Evolutionary conservation across 2,113 vertebrate genomes (phyloP).

Genomic region (Zosterops borbonicus): DNA sequence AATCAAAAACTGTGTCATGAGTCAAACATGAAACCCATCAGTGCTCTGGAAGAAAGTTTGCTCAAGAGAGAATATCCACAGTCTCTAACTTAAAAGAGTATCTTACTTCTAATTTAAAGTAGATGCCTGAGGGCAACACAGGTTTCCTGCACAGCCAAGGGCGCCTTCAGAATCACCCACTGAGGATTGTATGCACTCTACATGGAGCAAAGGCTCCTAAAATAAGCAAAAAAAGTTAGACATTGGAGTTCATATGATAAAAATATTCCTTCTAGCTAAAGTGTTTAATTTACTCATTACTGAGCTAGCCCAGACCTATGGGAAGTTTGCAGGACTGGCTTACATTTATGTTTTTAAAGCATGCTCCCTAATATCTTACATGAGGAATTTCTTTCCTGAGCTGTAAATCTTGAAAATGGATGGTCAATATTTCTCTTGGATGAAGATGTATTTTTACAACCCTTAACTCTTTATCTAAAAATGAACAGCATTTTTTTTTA

Average conservation of each 20-base stretch:
- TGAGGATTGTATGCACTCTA: not conserved
- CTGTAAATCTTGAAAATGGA: conserved; percentile 10
- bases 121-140: not conserved
- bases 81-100: not conserved
- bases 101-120: conserved; percentile 1
- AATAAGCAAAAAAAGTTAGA: not conserved
- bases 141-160: conserved; percentile 2
- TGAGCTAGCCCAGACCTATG: not conserved
- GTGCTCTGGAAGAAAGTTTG: not conserved
- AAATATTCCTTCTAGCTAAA: not conserved
- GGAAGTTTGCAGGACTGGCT: not conserved
- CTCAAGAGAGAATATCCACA: not conserved
- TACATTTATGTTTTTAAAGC: not conserved
- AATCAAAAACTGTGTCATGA: not conserved
- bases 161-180: not conserved
- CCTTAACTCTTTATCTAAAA: conserved; percentile 5
- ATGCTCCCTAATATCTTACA: not conserved
- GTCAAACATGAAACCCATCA: not conserved
- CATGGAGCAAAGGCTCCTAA: conserved; percentile 4
- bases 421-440: not conserved
- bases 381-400: conserved; percentile 11
- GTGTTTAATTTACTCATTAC: not conserved
- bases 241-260: not conserved
- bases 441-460: not conserved
- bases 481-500: not conserved